Percentiles rank a stretch among this genome's conserved stretches.
Conservation (phyloP, 2,797 vertebrate genomes). For the Microchirus variegatus region DNA sequence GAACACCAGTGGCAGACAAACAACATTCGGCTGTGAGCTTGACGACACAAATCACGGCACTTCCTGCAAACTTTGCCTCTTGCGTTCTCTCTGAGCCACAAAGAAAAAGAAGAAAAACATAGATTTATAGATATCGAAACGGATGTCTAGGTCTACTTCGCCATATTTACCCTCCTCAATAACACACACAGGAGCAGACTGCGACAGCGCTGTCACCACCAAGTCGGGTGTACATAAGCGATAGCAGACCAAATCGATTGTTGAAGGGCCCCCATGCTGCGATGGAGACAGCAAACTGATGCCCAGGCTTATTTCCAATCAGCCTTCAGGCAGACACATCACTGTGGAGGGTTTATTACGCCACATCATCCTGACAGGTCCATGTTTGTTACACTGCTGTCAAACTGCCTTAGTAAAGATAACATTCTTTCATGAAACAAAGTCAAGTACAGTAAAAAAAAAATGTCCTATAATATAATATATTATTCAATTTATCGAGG, state of each 20-base stretch:
- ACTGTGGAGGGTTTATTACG: constrained; percentile 35
- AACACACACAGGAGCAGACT: constrained; percentile 8
- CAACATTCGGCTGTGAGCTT: constrained; percentile 31
- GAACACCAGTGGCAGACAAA: constrained; percentile 31
- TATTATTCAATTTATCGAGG: too few relatives aligned
- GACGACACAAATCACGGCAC: constrained; percentile 26
- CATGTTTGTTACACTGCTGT: constrained; percentile 9
- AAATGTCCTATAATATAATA: too few relatives aligned
- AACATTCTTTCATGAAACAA: too few relatives aligned
- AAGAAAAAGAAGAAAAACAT: constrained; percentile 19
- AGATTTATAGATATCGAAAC: background rate
- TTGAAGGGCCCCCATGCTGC: constrained; percentile 31
- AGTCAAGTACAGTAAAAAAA: too few relatives aligned
- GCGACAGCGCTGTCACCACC: constrained; percentile 3
- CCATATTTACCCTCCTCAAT: constrained; percentile 10
- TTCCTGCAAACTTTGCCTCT: constrained; percentile 25
- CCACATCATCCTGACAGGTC: constrained; percentile 20
- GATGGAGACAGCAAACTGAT: constrained; percentile 50
- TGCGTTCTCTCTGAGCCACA: constrained; percentile 20
- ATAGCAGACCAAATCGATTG: constrained; percentile 58
- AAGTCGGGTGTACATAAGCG: constrained; percentile 60
- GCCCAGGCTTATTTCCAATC: constrained; percentile 58
- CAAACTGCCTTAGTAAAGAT: too few relatives aligned
- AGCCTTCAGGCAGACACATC: constrained; percentile 47
- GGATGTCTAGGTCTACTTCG: background rate